phyloP scores from a whole-genome alignment of 2,888 invertebrate species.

The Mallateleia sp. region DNA sequence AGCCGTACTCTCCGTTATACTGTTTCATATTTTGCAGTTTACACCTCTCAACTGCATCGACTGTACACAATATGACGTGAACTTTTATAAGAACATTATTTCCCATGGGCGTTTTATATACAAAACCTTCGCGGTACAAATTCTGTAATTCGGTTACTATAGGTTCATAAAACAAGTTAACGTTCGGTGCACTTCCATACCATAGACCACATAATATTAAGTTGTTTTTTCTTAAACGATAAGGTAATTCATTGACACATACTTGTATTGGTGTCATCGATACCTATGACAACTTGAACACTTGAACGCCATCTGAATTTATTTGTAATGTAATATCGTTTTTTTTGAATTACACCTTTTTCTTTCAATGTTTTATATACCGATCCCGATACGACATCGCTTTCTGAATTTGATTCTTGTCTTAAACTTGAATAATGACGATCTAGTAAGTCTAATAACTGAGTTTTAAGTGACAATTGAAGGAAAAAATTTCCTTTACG shows the following conservation, averaged over 20 bases:
- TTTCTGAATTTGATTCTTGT: conserved; percentile 30
- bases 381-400: conserved; percentile 29
- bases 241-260: conserved; percentile 32
- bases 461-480: conserved; percentile 3
- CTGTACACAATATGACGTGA: conserved; percentile 31
- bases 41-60: conserved; percentile 20
- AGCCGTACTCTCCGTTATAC: conserved; percentile 38
- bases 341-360: conserved; percentile 31
- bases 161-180: conserved; percentile 29
- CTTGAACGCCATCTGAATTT: conserved; percentile 58
- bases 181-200: conserved; percentile 14
- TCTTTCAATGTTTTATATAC: conserved; percentile 16
- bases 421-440: conserved; percentile 28
- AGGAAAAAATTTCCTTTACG: conserved; percentile 4
- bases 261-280: conserved; percentile 37
- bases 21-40: conserved; percentile 35
- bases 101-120: not conserved
- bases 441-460: conserved; percentile 16
- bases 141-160: conserved; percentile 12
- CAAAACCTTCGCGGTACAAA: conserved; percentile 29
- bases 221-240: conserved; percentile 38
- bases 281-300: conserved; percentile 19
- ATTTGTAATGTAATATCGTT: conserved; percentile 64
- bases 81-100: conserved; percentile 20
- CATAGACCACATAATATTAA: conserved; percentile 36